Conservation (phyloP, 2,797 vertebrate genomes). For the Danio tinwini region DNA sequence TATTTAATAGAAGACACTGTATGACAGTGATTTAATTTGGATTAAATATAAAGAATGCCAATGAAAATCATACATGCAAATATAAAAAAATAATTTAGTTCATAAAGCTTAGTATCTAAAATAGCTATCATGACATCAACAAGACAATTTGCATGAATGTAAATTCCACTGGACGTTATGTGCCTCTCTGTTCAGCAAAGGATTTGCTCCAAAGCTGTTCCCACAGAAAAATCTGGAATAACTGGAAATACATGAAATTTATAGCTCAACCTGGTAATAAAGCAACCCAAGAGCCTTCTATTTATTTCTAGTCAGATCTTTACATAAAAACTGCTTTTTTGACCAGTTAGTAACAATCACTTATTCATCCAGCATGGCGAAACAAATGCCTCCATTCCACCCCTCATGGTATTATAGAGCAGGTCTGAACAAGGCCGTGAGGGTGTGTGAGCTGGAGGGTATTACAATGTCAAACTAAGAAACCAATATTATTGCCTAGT, state of each 20-base stretch:
- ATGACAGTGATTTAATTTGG: neutral
- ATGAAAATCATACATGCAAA: neutral
- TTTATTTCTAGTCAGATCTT: neutral
- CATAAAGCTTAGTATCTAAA: neutral
- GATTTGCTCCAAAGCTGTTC: conserved; percentile 1
- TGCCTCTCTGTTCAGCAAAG: neutral
- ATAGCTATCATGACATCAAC: neutral
- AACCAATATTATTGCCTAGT: neutral
- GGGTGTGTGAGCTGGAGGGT: conserved; percentile 35
- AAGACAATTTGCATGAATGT: conserved; percentile 37
- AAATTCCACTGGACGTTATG: neutral
- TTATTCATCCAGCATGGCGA: conserved; percentile 3
- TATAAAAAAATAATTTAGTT: neutral
- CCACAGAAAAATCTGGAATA: conserved; percentile 21
- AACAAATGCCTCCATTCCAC: neutral
- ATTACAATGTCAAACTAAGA: neutral
- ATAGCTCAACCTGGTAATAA: neutral
- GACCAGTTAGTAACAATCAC: neutral
- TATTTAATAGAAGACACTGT: neutral
- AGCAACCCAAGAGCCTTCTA: neutral
- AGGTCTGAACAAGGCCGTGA: conserved; percentile 54
- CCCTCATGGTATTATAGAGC: conserved; percentile 29
- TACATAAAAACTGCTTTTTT: neutral
- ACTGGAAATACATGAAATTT: neutral
- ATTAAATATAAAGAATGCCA: neutral